These are phyloP conservation scores for Steinernema scapterisci DNA, from an alignment of 2,888 invertebrate genomes.

Conservation along the genomic window DNA sequence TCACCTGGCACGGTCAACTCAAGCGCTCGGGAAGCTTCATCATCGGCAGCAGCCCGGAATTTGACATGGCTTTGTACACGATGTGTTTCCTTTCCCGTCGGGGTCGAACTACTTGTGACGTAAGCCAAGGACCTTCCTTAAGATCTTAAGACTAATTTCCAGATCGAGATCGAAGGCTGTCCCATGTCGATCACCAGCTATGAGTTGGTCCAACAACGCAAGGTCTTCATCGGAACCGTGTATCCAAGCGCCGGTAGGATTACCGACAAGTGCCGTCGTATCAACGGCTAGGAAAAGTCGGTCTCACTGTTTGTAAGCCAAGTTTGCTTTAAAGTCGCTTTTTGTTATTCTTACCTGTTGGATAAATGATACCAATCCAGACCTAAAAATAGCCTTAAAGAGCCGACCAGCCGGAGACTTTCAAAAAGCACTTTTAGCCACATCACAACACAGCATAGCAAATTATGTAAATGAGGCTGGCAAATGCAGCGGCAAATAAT, in stretches of 20 bases:
- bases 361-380: too few species aligned
- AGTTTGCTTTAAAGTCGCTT: neutral
- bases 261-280: constrained; percentile 55
- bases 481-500: too few species aligned
- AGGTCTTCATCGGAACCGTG: constrained; percentile 62
- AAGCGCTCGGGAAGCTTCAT: constrained; percentile 58
- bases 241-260: constrained; percentile 63
- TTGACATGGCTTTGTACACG: constrained; percentile 87
- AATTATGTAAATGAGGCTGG: too few species aligned
- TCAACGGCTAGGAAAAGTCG: constrained; percentile 35
- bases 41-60: constrained; percentile 78
- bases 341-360: neutral
- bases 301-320: neutral
- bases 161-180: constrained; percentile 63
- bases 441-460: too few species aligned
- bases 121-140: neutral
- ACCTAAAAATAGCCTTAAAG: too few species aligned
- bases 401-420: too few species aligned
- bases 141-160: constrained; percentile 32
- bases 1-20: constrained; percentile 52
- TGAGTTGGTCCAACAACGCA: constrained; percentile 57
- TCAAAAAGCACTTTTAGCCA: too few species aligned
- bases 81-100: constrained; percentile 82
- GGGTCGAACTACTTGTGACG: constrained; percentile 72
- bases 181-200: constrained; percentile 63